Evolutionary conservation across 1,140 invertebrate species (phyloP), one percentile per base, ranked within the genome.

Genomic region (Steinernema khuongi): DNA sequence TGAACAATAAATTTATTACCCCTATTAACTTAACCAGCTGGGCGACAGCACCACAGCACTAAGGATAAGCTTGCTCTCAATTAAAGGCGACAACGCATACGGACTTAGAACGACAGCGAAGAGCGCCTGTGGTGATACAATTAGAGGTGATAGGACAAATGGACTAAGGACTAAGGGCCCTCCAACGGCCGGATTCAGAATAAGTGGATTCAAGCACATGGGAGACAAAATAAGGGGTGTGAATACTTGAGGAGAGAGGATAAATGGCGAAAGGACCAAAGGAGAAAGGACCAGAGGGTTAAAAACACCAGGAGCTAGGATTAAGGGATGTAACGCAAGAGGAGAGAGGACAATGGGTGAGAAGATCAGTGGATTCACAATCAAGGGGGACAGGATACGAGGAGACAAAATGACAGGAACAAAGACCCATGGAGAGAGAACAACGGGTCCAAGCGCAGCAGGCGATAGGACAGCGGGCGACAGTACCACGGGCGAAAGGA

Each of bases 401-500:
- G 81, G 81, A 18, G 72, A 71, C 14, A 83, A 67, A 32, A 82
- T 77, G 1, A 82, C 33, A 7, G 81, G 81, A 19, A 80, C 73
- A 28, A 83, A 80, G 0, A 84, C 18, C 79, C 79, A 83, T 1
- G 80, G 81, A 28, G 73, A 78, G n/a, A 81, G 74, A 32, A 83
- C 70, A 31, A 84, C 67, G 7, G 78, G 75, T 17, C 81, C 81
- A 14, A 81, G 50, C 2, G 79, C 75, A 4, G 80, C 80, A 17
- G 81, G 82, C 1, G 82, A 71, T 26, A 82, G 76, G 32, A 84
- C 71, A 18, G 76, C 67, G 11, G 79, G 79, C 14, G 79, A 82
- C 2, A 84, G 69, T 4, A 83, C 77, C 4, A 79, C 29, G 30
- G 82, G 82, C 7, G 78, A 76, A 18, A 83, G 41, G 50, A 83